phyloP scores from a whole-genome alignment of 2,113 vertebrate species.

The Anarrhichthys ocellatus region DNA sequence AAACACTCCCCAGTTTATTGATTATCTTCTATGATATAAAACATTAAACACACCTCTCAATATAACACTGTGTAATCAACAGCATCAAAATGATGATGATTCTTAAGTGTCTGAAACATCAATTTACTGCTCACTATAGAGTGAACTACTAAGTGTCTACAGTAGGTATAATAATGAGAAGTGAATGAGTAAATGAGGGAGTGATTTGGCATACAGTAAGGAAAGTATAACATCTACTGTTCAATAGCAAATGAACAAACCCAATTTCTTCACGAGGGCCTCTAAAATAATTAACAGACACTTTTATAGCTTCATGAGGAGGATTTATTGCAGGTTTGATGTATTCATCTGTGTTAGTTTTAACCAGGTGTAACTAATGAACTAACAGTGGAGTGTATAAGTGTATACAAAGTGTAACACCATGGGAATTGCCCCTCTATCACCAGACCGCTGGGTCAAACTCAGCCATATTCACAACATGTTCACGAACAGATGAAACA shows the following conservation, averaged over 20 bases:
- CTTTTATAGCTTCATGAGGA: background rate
- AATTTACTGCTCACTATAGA: background rate
- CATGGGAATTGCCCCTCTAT: background rate
- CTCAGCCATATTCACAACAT: conserved; percentile 28
- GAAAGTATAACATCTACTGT: background rate
- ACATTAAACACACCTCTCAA: background rate
- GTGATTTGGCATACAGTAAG: background rate
- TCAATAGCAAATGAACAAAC: background rate
- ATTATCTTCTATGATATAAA: background rate
- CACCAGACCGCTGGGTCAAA: conserved; percentile 18
- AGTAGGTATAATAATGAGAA: background rate
- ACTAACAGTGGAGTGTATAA: background rate
- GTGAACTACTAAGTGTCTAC: background rate
- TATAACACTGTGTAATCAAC: background rate
- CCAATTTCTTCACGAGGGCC: background rate
- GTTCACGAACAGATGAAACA: conserved; percentile 40
- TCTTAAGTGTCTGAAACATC: background rate
- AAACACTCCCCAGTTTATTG: background rate
- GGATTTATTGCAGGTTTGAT: background rate
- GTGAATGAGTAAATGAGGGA: background rate
- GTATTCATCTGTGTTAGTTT: background rate
- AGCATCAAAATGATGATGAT: background rate
- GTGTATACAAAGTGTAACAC: background rate
- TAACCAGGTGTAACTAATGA: background rate
- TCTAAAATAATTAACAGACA: background rate